These are phyloP conservation scores for Suncus etruscus DNA, from an alignment of 2,113 vertebrate species.

Conservation along the genomic window DNA sequence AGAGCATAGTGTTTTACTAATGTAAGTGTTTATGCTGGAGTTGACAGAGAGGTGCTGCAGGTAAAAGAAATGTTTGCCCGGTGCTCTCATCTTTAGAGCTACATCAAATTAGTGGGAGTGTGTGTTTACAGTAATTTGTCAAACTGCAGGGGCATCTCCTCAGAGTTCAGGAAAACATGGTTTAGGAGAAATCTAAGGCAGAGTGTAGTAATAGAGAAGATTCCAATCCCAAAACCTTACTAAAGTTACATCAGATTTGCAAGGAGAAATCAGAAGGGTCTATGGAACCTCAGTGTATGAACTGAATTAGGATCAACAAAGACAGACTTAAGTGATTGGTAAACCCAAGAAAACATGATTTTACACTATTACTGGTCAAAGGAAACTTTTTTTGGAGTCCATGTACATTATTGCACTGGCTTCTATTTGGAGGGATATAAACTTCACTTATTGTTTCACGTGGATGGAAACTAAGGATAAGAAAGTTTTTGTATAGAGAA, in stretches of 20 bases:
- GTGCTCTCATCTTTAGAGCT: neutral
- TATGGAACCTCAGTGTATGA: neutral
- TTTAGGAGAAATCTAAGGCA: neutral
- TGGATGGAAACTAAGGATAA: neutral
- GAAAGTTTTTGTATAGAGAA: neutral
- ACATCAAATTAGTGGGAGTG: neutral
- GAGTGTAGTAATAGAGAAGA: neutral
- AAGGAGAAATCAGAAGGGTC: neutral
- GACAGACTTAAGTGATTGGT: neutral
- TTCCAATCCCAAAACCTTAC: conserved; percentile 8
- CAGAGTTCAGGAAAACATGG: neutral
- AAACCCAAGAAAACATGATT: neutral
- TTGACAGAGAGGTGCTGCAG: neutral
- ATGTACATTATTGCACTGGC: neutral
- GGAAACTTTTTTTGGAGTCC: neutral
- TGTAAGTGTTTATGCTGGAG: neutral
- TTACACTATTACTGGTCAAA: neutral
- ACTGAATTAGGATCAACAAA: conserved; percentile 17
- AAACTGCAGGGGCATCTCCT: neutral
- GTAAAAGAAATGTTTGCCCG: neutral
- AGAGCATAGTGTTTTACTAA: neutral
- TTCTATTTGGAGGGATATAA: neutral
- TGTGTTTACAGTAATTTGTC: neutral
- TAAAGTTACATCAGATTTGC: conserved; percentile 24
- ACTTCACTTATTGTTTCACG: neutral